Conservation (phyloP, 2,113 vertebrate genomes). For the Silurus meridionalis region DNA sequence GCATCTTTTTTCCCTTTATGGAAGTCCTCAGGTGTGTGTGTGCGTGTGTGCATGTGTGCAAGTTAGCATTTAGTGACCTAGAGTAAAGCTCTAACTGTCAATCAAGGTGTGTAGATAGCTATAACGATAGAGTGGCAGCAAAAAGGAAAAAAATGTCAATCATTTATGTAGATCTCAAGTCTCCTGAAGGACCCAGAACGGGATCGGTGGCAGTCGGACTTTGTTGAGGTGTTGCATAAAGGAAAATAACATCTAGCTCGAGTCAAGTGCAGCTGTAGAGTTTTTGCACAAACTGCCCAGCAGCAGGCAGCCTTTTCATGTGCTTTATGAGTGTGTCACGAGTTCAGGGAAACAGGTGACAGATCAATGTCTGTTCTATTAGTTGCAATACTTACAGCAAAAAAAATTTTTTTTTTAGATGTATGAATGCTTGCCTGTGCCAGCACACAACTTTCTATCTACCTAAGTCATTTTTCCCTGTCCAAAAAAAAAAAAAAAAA, state of each 20-base stretch:
- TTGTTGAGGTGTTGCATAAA: constrained; percentile 13
- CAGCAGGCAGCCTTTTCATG: constrained; percentile 37
- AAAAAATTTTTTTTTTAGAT: not conserved
- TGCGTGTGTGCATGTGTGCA: constrained; percentile 15
- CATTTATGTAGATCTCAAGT: constrained; percentile 22
- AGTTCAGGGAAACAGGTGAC: constrained; percentile 33
- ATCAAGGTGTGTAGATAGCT: not conserved
- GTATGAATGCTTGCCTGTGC: not conserved
- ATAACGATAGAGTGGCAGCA: constrained; percentile 11
- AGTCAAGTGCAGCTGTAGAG: constrained; percentile 35
- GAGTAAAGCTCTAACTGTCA: constrained; percentile 33
- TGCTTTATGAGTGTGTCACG: constrained; percentile 28
- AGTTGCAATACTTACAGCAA: constrained; percentile 18
- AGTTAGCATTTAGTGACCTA: constrained; percentile 17
- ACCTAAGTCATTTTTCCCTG: not conserved
- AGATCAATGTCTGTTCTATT: constrained; percentile 13
- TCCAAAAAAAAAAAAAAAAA: not conserved
- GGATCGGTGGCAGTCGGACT: constrained; percentile 18
- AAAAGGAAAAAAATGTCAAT: not conserved
- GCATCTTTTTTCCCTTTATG: constrained; percentile 22
- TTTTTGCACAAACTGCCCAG: constrained; percentile 25
- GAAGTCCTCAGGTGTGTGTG: constrained; percentile 56
- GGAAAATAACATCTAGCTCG: constrained; percentile 3
- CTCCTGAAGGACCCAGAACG: constrained; percentile 16
- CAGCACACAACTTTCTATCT: not conserved